phyloP scores from a whole-genome alignment of 2,888 invertebrate genomes.

The Pteria penguin region DNA sequence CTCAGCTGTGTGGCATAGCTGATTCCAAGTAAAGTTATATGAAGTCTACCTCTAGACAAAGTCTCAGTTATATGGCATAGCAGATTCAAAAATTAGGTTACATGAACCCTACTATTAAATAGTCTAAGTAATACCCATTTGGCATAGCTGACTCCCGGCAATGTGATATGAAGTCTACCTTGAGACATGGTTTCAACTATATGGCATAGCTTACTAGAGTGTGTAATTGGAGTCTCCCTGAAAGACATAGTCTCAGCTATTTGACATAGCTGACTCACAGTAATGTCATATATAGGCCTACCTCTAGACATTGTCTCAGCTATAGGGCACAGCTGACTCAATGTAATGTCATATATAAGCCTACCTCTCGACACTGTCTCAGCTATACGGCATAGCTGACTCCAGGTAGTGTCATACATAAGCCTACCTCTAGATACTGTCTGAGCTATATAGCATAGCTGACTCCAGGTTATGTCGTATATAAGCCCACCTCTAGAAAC shows the following conservation, averaged over 20 bases:
- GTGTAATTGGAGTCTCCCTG: too few species aligned
- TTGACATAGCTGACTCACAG: conserved; percentile 91
- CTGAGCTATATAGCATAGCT: too few species aligned
- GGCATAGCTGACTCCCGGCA: conserved; percentile 93
- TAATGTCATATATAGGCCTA: conserved; percentile 88
- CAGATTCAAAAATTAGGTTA: too few species aligned
- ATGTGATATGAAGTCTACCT: too few species aligned
- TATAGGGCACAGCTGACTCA: conserved; percentile 91
- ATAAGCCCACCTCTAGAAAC: conserved; percentile 87
- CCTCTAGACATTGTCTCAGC: conserved; percentile 89
- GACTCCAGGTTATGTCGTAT: too few species aligned
- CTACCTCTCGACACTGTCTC: conserved; percentile 88
- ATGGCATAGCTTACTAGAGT: too few species aligned
- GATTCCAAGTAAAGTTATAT: conserved; percentile 91
- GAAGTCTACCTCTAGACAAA: too few species aligned
- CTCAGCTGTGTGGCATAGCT: conserved; percentile 91
- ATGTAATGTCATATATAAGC: conserved; percentile 91
- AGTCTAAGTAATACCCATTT: conserved; percentile 93
- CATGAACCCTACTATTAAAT: conserved; percentile 84
- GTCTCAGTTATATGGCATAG: too few species aligned
- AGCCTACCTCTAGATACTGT: too few species aligned
- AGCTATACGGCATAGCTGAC: conserved; percentile 91
- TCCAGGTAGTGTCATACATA: conserved; percentile 92
- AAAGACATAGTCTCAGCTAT: conserved; percentile 94
- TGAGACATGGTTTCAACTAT: too few species aligned